Conservation (phyloP, 2,797 vertebrate species). For the Helarctos malayanus region DNA sequence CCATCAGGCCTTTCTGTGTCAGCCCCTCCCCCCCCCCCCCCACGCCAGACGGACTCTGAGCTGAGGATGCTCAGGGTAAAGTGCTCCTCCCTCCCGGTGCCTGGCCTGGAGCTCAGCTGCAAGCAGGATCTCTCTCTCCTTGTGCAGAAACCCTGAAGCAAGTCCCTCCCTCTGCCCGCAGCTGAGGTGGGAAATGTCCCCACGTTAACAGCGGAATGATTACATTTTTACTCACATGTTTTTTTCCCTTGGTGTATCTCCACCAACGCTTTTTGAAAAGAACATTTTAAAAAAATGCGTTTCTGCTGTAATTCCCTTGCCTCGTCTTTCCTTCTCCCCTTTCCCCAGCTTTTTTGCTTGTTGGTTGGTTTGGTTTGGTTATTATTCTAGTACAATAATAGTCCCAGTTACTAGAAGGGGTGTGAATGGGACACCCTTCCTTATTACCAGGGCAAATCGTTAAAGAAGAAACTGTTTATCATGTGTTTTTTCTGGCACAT, state of each 20-base stretch:
- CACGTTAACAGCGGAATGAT: not conserved
- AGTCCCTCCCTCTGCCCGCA: not conserved
- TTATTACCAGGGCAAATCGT: not conserved
- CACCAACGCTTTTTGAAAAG: conserved; percentile 1
- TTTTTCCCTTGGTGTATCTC: conserved; percentile 44
- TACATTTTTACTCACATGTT: conserved; percentile 36
- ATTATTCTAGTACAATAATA: not conserved
- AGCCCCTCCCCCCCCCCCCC: not conserved
- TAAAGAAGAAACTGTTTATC: not conserved
- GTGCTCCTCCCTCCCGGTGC: not conserved
- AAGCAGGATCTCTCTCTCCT: not conserved
- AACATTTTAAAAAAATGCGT: not conserved
- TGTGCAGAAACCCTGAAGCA: not conserved
- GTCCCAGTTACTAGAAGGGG: not conserved
- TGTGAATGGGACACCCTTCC: not conserved
- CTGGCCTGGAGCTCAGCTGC: not conserved
- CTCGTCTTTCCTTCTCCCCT: not conserved
- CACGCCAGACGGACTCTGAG: not conserved
- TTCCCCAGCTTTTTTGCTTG: not conserved
- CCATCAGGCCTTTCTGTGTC: not conserved
- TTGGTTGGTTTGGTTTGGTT: not conserved
- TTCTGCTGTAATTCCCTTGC: conserved; percentile 23
- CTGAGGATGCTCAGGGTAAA: not conserved
- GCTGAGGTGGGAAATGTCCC: not conserved
- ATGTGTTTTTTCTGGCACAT: not conserved